Conservation (phyloP, 2,888 invertebrate species). For the Pelosia muscerda region DNA sequence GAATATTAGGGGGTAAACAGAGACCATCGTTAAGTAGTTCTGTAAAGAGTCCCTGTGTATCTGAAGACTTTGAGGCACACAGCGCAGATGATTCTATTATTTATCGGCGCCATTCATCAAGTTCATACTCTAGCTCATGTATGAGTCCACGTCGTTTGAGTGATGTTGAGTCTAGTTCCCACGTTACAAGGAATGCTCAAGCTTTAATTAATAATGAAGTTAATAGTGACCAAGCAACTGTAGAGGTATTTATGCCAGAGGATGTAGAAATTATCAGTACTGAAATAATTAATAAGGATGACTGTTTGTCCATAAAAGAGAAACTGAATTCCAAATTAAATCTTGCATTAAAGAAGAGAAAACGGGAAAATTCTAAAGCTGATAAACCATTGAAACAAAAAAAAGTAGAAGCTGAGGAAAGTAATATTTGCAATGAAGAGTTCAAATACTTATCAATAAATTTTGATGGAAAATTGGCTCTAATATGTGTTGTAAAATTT, state of each 20-base stretch:
- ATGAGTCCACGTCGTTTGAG: constrained; percentile 89
- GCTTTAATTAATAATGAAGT: constrained; percentile 26
- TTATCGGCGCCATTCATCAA: constrained; percentile 93
- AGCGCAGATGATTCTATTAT: constrained; percentile 93
- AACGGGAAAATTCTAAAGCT: constrained; percentile 68
- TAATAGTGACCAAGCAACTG: constrained; percentile 26
- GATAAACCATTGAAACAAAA: constrained; percentile 76
- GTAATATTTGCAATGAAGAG: constrained; percentile 37
- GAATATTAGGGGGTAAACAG: constrained; percentile 71
- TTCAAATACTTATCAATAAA: constrained; percentile 69
- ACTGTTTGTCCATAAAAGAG: constrained; percentile 79
- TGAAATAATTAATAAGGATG: constrained; percentile 77
- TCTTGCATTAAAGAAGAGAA: constrained; percentile 79
- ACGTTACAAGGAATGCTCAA: constrained; percentile 50
- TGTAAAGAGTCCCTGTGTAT: constrained; percentile 86
- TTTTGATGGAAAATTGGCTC: constrained; percentile 73
- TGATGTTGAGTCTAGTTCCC: constrained; percentile 72
- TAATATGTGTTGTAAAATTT: constrained; percentile 71
- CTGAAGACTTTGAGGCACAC: constrained; percentile 88
- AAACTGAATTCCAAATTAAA: constrained; percentile 80
- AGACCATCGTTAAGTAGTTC: constrained; percentile 74
- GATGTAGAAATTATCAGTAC: constrained; percentile 45
- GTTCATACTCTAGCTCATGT: constrained; percentile 92
- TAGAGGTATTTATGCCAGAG: constrained; percentile 61
- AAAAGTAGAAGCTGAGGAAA: constrained; percentile 61